Base-by-base conservation (phyloP, 2,113 vertebrate species). In the Eublepharis macularius region DNA sequence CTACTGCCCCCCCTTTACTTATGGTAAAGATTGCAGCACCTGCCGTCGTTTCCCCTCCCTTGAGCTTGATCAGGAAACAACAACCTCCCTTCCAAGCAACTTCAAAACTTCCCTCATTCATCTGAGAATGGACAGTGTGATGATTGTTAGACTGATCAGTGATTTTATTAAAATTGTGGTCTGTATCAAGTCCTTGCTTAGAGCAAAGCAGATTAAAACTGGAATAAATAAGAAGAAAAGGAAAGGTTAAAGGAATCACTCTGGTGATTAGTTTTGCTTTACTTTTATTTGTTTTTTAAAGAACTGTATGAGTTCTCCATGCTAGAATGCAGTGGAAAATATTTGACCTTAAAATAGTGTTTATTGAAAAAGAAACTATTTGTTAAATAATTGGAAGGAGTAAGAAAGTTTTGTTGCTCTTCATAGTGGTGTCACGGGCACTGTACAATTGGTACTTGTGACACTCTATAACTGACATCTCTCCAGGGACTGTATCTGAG, bases 231-330 rank as follows among this genome's bases (percentile, higher is more conserved):
- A 60, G 14, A 54, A 54, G 57, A 60, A 60, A 60, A 60, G 57
- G 19, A 60, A 60, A 60, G 21, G 57, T 60, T 60, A 60, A 60
- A 6, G 57, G 57, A 60, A 21, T 24, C 24, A 7, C 66, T 68
- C 13, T 34, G 66, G 41, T 70, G n/a, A 69, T 39, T 66, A 2
- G 43, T 36, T 39, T 57, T 29, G 57, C 57, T 60, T 60, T 60
- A 14, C 4, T 60, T 24, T 60, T 54, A 54, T 19, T 70, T 34
- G 82, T 75, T 66, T 14, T 6, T 57, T 79, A 69, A 1, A 1
- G 0, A 32, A 0, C 29, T 86, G 0, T 47, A 3, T 17, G 39
- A 0, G 68, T 87, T 10, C 4, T 4, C 1, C 2, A 29, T 60
- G 41, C 13, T 63, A 26, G 54, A 80, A 8, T 60, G 26, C 24